Evolutionary conservation across 2,113 vertebrate genomes (phyloP).

Genomic region (Phycodurus eques): DNA sequence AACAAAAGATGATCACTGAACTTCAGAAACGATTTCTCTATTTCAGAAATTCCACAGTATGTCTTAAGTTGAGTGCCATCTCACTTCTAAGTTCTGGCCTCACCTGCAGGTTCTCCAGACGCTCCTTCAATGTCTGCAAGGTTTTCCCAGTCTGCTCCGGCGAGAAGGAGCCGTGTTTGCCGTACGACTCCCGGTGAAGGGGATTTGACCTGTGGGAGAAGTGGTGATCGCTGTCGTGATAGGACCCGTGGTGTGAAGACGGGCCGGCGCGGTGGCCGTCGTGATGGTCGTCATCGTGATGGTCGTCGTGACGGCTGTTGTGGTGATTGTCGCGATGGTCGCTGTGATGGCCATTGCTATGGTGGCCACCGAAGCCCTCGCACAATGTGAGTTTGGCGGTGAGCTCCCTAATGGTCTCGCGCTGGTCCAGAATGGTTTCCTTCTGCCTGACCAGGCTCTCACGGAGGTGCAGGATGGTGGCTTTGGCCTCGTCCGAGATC

Average conservation of each 20-base stretch:
- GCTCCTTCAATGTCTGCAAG: slow-evolving; percentile 77
- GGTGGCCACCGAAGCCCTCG: slow-evolving; percentile 71
- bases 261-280: slow-evolving; percentile 36
- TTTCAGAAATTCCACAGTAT: not conserved
- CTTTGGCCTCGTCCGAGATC: slow-evolving; percentile 79
- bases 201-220: slow-evolving; percentile 56
- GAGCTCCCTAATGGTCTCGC: slow-evolving; percentile 80
- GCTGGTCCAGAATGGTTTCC: slow-evolving; percentile 80
- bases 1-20: not conserved
- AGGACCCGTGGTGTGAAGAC: not conserved
- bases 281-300: slow-evolving; percentile 34
- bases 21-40: not conserved
- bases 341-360: slow-evolving; percentile 47
- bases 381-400: slow-evolving; percentile 80
- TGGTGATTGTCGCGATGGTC: slow-evolving; percentile 45
- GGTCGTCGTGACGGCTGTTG: slow-evolving; percentile 31
- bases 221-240: slow-evolving; percentile 54
- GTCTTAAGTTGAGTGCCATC: not conserved
- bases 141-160: slow-evolving; percentile 76
- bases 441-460: slow-evolving; percentile 81
- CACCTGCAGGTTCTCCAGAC: slow-evolving; percentile 79
- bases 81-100: not conserved
- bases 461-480: slow-evolving; percentile 78
- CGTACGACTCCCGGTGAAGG: slow-evolving; percentile 54
- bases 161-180: slow-evolving; percentile 63